Conservation (phyloP, 2,113 vertebrate genomes). For the Dipodomys stephensi region DNA sequence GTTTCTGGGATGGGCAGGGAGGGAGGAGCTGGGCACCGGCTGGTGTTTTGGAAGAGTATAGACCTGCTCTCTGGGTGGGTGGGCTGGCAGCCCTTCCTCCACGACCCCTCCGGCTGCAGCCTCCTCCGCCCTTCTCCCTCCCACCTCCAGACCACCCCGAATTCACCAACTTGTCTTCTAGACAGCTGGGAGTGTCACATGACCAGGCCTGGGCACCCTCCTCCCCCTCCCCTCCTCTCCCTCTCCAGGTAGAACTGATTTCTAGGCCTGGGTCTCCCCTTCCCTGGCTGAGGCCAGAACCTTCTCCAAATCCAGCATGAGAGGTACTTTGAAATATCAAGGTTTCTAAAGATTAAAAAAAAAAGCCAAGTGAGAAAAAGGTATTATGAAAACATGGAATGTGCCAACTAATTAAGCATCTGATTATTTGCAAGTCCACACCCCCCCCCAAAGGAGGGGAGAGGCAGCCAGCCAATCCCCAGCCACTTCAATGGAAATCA, state of each 20-base stretch:
- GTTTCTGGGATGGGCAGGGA: neutral
- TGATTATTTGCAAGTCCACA: slow-evolving; percentile 38
- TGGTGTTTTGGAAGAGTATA: slow-evolving; percentile 45
- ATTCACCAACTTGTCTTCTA: slow-evolving; percentile 52
- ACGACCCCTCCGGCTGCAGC: neutral
- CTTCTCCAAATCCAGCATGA: neutral
- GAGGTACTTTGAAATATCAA: slow-evolving; percentile 40
- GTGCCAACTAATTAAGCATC: slow-evolving; percentile 74
- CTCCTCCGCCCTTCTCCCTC: neutral
- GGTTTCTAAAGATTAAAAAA: slow-evolving; percentile 62
- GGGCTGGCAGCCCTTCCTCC: slow-evolving; percentile 3
- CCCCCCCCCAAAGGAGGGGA: neutral
- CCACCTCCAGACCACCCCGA: slow-evolving; percentile 69
- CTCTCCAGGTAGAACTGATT: neutral
- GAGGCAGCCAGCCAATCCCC: neutral
- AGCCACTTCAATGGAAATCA: neutral
- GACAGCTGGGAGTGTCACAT: neutral
- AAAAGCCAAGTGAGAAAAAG: neutral
- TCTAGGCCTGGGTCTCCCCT: neutral
- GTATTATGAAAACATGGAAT: slow-evolving; percentile 76
- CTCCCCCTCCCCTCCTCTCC: neutral
- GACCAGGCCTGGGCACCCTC: neutral
- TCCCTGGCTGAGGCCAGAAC: neutral
- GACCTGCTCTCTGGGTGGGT: neutral
- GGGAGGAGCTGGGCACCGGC: neutral